These are phyloP conservation scores for Ephestia elutella DNA, from an alignment of 1,140 invertebrate genomes.

Conservation along the genomic window DNA sequence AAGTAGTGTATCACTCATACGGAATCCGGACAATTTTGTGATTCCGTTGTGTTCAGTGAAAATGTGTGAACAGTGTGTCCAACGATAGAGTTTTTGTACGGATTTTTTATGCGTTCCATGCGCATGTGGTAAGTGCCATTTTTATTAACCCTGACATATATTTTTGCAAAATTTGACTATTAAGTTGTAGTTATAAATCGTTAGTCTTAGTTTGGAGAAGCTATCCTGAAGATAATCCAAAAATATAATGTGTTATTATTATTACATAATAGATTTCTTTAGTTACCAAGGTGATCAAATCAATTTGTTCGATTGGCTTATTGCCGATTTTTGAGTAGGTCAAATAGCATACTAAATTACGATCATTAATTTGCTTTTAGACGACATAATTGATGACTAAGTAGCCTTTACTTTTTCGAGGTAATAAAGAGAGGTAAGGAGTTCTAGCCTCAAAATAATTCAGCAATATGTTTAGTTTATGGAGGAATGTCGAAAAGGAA, in stretches of 20 bases:
- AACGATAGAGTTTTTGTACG: conserved; percentile 24
- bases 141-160: conserved; percentile 12
- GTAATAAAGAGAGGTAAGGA: too few relatives aligned
- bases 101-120: conserved; percentile 23
- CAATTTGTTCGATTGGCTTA: neutral
- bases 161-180: neutral
- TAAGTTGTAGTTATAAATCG: too few relatives aligned
- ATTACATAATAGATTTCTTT: neutral
- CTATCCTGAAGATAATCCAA: conserved; percentile 4
- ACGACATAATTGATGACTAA: neutral
- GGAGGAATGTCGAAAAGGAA: too few relatives aligned
- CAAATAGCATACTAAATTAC: neutral
- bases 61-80: conserved; percentile 61
- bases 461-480: too few relatives aligned
- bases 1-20: neutral
- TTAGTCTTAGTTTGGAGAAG: neutral
- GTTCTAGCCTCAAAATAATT: too few relatives aligned
- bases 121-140: conserved; percentile 35
- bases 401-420: too few relatives aligned
- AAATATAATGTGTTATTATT: conserved; percentile 7
- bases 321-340: conserved; percentile 3
- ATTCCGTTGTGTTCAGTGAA: conserved; percentile 30
- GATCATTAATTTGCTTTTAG: neutral
- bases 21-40: neutral
- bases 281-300: conserved; percentile 10